Conservation (phyloP, 2,888 invertebrate species). For the Lochmaea capreae region DNA sequence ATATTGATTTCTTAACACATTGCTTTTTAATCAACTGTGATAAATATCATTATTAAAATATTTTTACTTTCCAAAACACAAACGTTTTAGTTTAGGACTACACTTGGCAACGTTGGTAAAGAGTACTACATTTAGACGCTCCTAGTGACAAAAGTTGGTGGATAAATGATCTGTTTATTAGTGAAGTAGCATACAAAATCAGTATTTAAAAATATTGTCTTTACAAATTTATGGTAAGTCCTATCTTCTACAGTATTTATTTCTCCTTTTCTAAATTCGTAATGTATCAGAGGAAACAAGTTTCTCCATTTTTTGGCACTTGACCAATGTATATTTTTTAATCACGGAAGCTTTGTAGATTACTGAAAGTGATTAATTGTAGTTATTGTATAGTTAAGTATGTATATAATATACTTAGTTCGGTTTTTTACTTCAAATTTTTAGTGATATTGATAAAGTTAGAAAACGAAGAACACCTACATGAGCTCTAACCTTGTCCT, state of each 20-base stretch:
- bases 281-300: slow-evolving; percentile 28
- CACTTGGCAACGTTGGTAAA: too few species aligned
- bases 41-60: too few species aligned
- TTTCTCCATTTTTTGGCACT: slow-evolving; percentile 37
- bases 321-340: slow-evolving; percentile 33
- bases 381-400: slow-evolving; percentile 10
- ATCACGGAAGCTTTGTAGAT: slow-evolving; percentile 28
- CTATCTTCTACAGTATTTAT: slow-evolving; percentile 2
- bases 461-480: slow-evolving; percentile 22
- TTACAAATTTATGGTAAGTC: slow-evolving; percentile 32
- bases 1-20: too few species aligned
- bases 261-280: slow-evolving; percentile 17
- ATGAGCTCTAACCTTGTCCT: slow-evolving; percentile 37
- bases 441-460: slow-evolving; percentile 14
- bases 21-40: too few species aligned
- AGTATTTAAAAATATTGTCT: slow-evolving; percentile 15
- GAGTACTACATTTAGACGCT: too few species aligned
- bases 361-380: slow-evolving; percentile 11
- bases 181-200: slow-evolving; percentile 26
- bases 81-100: too few species aligned
- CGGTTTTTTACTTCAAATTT: slow-evolving; percentile 12
- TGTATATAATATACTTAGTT: slow-evolving; percentile 5
- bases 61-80: too few species aligned
- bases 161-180: slow-evolving; percentile 35
- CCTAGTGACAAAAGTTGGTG: slow-evolving; percentile 35